These are phyloP conservation scores for Xenentodon cancila DNA, from an alignment of 2,797 vertebrate genomes.

Conservation along the genomic window DNA sequence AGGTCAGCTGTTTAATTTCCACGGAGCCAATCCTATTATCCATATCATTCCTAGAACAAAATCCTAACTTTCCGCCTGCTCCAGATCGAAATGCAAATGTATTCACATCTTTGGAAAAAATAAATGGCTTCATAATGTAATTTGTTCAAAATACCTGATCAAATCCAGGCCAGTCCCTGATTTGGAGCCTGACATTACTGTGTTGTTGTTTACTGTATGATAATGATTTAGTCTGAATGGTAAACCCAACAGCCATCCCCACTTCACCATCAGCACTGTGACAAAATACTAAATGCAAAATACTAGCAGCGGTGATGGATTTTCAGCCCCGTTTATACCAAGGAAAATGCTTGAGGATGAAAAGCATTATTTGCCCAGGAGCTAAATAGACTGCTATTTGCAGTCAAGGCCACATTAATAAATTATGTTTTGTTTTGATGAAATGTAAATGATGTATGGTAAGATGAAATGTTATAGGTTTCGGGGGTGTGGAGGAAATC, in stretches of 20 bases:
- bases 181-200: conserved; percentile 28
- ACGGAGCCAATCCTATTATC: too few relatives aligned
- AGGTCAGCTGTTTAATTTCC: too few relatives aligned
- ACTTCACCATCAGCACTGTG: conserved; percentile 23
- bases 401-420: conserved; percentile 66
- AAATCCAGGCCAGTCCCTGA: conserved; percentile 32
- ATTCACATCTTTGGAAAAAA: conserved; percentile 13
- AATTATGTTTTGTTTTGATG: conserved; percentile 68
- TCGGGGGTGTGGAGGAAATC: conserved; percentile 37
- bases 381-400: conserved; percentile 61
- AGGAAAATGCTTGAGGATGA: conserved; percentile 46
- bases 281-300: conserved; percentile 45
- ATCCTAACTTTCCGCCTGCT: background rate
- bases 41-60: too few relatives aligned
- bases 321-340: conserved; percentile 47
- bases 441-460: conserved; percentile 58
- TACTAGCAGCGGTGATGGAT: conserved; percentile 64
- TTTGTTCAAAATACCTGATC: conserved; percentile 22
- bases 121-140: background rate
- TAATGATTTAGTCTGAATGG: conserved; percentile 58
- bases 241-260: conserved; percentile 49
- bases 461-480: conserved; percentile 57
- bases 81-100: background rate
- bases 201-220: conserved; percentile 51
- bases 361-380: conserved; percentile 56